Evolutionary conservation across 2,797 vertebrate genomes (phyloP), one percentile per base, ranked within the genome.

Genomic region (Tapirus indicus): DNA sequence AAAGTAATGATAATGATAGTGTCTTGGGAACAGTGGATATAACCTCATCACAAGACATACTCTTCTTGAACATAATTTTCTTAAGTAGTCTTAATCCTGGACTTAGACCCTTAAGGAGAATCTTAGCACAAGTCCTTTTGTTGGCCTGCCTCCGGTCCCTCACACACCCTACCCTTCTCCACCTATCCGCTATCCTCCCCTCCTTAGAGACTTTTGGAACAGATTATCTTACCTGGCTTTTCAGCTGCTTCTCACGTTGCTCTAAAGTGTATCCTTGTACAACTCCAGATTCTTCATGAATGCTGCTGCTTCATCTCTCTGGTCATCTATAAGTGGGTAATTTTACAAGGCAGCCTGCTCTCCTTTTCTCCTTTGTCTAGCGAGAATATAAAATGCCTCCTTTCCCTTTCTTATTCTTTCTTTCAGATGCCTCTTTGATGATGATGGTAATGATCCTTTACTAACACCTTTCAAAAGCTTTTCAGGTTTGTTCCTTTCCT

Each of bases 211-310:
- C 58, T 79, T 92, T 86, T 27, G 82, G 58, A 91, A 62, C 27
- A 25, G n/a, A n/a, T 29, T 87, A 87, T 92, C 87, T 88, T 69
- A 71, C 69, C 64, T n/a, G n/a, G n/a, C 44, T 93, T 95, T 96
- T 58, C 29, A 44, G 5, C 49, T 35, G 6, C n/a, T 71, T 60
- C 47, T 84, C 54, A 92, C 60, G 38, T 85, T 85, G 52, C 78
- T 95, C 44, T 86, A 74, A 80, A 56, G 58, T 47, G 25, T 69
- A 41, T 80, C 66, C 52, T 93, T 91, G 38, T 84, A 62, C 44
- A 80, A 32, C 10, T 58, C 35, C 25, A 84, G 60, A 52, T 82
- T 87, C 32, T 95, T 78, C 29, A 5, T 60, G 29, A 91, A 82
- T 78, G 80, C 25, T 16, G 47, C 49, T 72, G 29, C 54, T 77